Percentiles rank a stretch among this genome's conserved stretches.
Conservation (phyloP, 2,113 vertebrate genomes). For the Chaetodon trifascialis region DNA sequence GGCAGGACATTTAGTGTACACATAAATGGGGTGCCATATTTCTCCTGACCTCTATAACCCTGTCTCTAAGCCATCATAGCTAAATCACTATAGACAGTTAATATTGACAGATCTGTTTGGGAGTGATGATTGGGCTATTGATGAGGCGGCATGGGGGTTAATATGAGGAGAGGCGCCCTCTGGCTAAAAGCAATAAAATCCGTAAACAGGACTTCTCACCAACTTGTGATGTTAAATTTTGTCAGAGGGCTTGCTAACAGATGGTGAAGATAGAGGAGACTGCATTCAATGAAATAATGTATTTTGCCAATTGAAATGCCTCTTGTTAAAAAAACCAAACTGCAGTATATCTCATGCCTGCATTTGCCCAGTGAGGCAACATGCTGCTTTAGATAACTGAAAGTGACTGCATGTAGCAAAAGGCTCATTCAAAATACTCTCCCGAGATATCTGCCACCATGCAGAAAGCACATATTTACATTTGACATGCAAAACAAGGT, state of each 20-base stretch:
- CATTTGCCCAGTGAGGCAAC: background rate
- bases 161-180: slow-evolving; percentile 1
- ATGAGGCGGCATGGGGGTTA: slow-evolving; percentile 27
- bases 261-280: background rate
- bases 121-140: slow-evolving; percentile 47
- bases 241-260: background rate
- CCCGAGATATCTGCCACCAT: background rate
- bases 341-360: too few species aligned
- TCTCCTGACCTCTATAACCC: slow-evolving; percentile 36
- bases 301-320: background rate
- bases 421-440: background rate
- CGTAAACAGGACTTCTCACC: background rate
- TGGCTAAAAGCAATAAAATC: slow-evolving; percentile 13
- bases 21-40: slow-evolving; percentile 32
- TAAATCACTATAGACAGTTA: slow-evolving; percentile 33
- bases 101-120: slow-evolving; percentile 61
- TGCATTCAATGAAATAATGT: background rate
- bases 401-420: slow-evolving; percentile 1
- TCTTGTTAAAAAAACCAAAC: too few species aligned
- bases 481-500: background rate
- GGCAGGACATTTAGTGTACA: slow-evolving; percentile 24
- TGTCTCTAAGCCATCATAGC: slow-evolving; percentile 30
- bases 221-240: background rate
- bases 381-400: background rate
- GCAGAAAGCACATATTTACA: slow-evolving; percentile 6